A percentile compares a stretch with the other conserved stretches of the same genome.
Evolutionary conservation across 2,888 invertebrate genomes (phyloP).

Genomic region (Torymus texanus): DNA sequence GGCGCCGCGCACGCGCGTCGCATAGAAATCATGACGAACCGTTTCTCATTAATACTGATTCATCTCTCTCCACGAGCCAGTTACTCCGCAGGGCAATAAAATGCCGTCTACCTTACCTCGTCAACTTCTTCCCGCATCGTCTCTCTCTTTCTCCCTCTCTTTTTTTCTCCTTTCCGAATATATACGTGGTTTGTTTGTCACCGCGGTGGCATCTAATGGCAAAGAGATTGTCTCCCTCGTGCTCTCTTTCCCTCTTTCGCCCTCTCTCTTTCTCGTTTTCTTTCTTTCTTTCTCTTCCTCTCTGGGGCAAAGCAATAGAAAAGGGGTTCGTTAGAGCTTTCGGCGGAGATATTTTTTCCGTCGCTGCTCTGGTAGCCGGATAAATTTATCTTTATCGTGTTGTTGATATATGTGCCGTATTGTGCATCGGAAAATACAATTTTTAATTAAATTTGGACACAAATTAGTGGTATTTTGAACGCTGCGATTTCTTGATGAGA

Average conservation of each 20-base stretch:
- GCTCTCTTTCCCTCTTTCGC: too few species aligned
- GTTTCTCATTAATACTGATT: conserved; percentile 67
- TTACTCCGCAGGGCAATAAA: conserved; percentile 21
- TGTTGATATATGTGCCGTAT: not conserved
- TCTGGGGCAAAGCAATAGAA: not conserved
- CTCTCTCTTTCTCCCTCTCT: not conserved
- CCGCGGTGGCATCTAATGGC: conserved; percentile 10
- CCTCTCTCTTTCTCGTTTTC: too few species aligned
- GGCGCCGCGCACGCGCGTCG: not conserved
- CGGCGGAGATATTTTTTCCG: not conserved
- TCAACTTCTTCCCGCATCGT: not conserved
- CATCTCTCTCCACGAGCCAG: conserved; percentile 49
- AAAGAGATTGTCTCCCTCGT: conserved; percentile 7
- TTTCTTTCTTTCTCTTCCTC: too few species aligned
- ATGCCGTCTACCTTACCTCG: not conserved
- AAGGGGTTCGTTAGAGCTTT: conserved; percentile 11
- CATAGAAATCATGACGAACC: conserved; percentile 62
- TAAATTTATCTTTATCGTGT: not conserved
- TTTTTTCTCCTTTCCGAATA: not conserved
- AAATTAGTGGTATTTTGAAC: too few species aligned
- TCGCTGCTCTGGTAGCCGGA: too few species aligned
- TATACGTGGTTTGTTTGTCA: not conserved
- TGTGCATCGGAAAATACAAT: too few species aligned
- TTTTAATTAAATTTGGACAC: too few species aligned
- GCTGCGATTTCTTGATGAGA: too few species aligned